Conservation (phyloP, 1,140 invertebrate genomes). For the Lethrus apterus region DNA sequence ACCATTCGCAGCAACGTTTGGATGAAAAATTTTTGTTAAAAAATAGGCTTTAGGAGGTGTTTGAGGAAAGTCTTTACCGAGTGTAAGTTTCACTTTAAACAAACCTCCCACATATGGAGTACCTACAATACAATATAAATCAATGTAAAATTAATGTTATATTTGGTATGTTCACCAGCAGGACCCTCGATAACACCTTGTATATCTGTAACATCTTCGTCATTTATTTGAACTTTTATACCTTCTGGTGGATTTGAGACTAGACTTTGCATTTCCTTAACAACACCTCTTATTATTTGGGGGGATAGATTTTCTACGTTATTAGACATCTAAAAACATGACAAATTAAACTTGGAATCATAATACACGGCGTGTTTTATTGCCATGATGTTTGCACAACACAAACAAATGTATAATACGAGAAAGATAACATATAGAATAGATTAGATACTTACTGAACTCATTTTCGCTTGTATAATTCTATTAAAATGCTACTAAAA, state of each 20-base stretch:
- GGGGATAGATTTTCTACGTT: conserved; percentile 91
- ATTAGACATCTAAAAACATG: conserved; percentile 65
- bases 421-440: no score
- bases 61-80: conserved; percentile 90
- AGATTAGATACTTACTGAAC: no score
- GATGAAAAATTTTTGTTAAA: conserved; percentile 95
- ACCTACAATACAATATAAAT: conserved; percentile 45
- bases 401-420: no score
- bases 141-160: neutral
- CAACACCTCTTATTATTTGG: conserved; percentile 79
- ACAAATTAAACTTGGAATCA: neutral
- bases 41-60: conserved; percentile 93
- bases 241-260: conserved; percentile 75
- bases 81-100: conserved; percentile 82
- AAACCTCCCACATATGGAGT: conserved; percentile 79
- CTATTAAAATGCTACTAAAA: neutral
- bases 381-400: no score
- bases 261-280: conserved; percentile 75
- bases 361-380: no score
- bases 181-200: conserved; percentile 86
- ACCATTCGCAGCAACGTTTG: conserved; percentile 89
- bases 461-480: no score
- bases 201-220: conserved; percentile 87
- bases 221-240: conserved; percentile 79
- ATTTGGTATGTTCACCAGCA: conserved; percentile 28